These are phyloP conservation scores for Luperina testacea DNA, from an alignment of 2,888 invertebrate genomes.

Conservation along the genomic window DNA sequence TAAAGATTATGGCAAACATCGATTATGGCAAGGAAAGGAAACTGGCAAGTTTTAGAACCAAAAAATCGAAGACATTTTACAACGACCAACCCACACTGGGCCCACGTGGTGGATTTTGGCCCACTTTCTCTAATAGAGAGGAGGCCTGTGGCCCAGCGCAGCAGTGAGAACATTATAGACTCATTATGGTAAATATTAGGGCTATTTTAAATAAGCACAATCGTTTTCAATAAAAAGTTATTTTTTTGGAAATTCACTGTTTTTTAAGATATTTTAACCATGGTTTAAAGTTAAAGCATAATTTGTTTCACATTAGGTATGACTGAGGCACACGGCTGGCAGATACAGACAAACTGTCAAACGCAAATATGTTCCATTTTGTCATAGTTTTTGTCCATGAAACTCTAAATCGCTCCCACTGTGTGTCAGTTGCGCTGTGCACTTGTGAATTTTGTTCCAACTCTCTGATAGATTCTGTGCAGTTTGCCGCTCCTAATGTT, in stretches of 20 bases:
- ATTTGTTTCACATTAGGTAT: background rate
- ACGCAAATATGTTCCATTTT: background rate
- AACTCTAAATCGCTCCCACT: constrained; percentile 19
- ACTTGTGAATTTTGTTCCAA: constrained; percentile 63
- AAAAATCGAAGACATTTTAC: too few relatives aligned
- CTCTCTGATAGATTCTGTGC: constrained; percentile 63
- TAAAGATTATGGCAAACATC: background rate
- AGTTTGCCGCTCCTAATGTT: constrained; percentile 53
- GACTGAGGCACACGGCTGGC: background rate
- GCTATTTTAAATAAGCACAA: background rate
- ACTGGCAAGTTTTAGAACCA: too few relatives aligned
- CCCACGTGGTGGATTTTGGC: too few relatives aligned
- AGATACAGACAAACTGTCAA: background rate
- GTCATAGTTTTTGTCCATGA: constrained; percentile 11
- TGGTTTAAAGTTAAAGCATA: background rate
- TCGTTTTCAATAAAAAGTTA: background rate
- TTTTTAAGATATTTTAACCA: background rate
- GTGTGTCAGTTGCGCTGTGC: constrained; percentile 49
- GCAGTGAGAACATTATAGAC: too few relatives aligned
- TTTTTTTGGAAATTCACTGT: background rate
- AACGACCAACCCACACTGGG: too few relatives aligned
- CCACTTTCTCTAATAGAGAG: too few relatives aligned
- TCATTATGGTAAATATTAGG: too few relatives aligned
- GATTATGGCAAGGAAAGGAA: too few relatives aligned
- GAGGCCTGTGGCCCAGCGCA: too few relatives aligned